Conservation (phyloP, 2,797 vertebrate species). For the Scarus forsteni region DNA sequence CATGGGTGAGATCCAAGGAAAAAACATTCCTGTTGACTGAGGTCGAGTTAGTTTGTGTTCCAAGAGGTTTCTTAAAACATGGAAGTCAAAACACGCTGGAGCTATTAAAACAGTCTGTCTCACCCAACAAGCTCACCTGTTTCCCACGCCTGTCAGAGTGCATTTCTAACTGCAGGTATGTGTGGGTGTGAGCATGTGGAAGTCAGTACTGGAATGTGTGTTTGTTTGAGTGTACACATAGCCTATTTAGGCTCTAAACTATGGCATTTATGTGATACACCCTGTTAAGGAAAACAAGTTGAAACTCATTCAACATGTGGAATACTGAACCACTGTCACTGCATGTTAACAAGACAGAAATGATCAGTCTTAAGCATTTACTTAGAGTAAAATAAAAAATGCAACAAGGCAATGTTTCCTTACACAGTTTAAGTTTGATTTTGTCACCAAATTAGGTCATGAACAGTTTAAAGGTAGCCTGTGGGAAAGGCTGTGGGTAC, state of each 20-base stretch:
- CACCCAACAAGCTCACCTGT: slow-evolving; percentile 40
- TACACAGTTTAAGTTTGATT: neutral
- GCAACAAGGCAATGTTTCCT: neutral
- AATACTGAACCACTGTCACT: slow-evolving; percentile 6
- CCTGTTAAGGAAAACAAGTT: slow-evolving; percentile 54
- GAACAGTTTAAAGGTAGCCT: no score
- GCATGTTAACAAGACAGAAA: neutral
- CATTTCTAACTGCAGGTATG: neutral
- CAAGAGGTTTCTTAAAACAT: slow-evolving; percentile 19
- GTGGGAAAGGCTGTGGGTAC: no score
- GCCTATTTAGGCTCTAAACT: slow-evolving; percentile 43
- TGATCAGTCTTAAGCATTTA: neutral
- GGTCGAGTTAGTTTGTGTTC: slow-evolving; percentile 6
- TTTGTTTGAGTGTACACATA: slow-evolving; percentile 48
- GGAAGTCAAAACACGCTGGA: slow-evolving; percentile 23
- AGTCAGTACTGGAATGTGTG: slow-evolving; percentile 39
- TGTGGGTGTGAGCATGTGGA: neutral
- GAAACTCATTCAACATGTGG: slow-evolving; percentile 43
- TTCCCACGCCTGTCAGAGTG: slow-evolving; percentile 54
- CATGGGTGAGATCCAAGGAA: slow-evolving; percentile 29
- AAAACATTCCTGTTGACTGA: slow-evolving; percentile 40
- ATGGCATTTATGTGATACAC: slow-evolving; percentile 52
- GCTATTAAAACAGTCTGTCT: slow-evolving; percentile 13
- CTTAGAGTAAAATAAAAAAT: neutral
- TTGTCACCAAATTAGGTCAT: no score